Base-by-base conservation (phyloP, 2,797 vertebrate species). In the Spinus pinus region DNA sequence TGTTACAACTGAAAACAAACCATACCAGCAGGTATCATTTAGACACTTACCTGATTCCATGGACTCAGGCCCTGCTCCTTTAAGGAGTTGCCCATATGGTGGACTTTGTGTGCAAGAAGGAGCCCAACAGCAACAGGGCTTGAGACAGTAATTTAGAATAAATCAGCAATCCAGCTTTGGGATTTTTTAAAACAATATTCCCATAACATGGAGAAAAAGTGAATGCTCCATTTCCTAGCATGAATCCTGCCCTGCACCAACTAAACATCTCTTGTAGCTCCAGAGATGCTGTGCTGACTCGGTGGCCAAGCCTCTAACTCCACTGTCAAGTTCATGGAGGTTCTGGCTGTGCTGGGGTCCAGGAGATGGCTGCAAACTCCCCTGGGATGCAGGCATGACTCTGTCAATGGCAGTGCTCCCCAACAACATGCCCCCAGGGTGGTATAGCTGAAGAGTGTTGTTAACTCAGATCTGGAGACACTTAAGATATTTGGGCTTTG, bases 281-380 rank as follows among this genome's bases (percentile, higher is more conserved):
- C 28, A 46, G 46, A 70, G 41, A 64, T 78, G 20, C 53, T 84
- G 13, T 75, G 23, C 47, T 49, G 30, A 23, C 49, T 57, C 4
- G 0, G 9, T 0, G 0, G 20, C 25, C 37, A 20, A 53, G 28
- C 39, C 22, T 19, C 56, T 28, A 23, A 39, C 22, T 41, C 25
- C 35, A 23, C 23, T 27, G 35, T 46, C 10, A 9, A 28, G 14
- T 33, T 85, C 42, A 6, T 0, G 0, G 23, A 35, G 3, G 46
- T 4, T 79, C 46, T 75, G 5, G 0, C 49, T 22, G 14, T 18
- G 9, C 5, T 7, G 1, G 25, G n/a, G 20, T 79, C 62, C 44
- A 82, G 35, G 20, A 72, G 39, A 24, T 19, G 23, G 10, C 37
- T 90, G 20, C 18, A 39, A 31, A 67, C 27, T 30, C 44, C 41